Evolutionary conservation across 2,888 invertebrate species (phyloP).

Genomic region (Drosophila rellima): DNA sequence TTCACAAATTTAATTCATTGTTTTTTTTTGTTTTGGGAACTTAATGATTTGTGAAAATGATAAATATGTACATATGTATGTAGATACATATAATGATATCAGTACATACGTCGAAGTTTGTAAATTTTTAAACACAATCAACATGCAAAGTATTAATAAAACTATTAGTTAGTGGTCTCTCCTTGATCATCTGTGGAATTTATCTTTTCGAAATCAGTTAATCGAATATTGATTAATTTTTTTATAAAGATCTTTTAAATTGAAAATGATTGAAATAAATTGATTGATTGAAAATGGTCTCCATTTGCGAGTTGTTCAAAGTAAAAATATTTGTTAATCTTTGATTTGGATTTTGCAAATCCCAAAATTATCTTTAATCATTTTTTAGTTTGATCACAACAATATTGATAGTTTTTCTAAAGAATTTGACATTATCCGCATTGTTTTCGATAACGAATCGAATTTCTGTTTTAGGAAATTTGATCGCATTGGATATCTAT

Average conservation of each 20-base stretch:
- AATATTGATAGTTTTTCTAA: neutral
- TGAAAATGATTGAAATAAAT: too few species aligned
- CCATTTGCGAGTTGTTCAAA: too few species aligned
- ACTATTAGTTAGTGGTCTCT: neutral
- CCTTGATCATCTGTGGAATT: too few species aligned
- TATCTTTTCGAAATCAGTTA: neutral
- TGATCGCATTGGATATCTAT: neutral
- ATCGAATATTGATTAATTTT: neutral
- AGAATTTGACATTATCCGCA: neutral
- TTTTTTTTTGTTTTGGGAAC: constrained; percentile 4
- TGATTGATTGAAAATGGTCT: too few species aligned
- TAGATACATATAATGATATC: too few species aligned
- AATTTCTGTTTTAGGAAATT: neutral
- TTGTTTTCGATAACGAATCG: neutral
- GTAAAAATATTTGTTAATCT: too few species aligned
- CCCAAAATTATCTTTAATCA: neutral
- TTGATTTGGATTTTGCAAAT: too few species aligned
- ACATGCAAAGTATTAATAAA: neutral
- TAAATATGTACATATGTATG: too few species aligned
- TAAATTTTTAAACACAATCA: neutral
- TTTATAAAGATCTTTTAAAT: too few species aligned
- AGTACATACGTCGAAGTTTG: neutral
- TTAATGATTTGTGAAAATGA: neutral
- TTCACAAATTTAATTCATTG: constrained; percentile 10
- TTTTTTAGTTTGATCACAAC: neutral